Base-by-base conservation (phyloP, 2,113 vertebrate genomes). In the Paradisaea rubra region DNA sequence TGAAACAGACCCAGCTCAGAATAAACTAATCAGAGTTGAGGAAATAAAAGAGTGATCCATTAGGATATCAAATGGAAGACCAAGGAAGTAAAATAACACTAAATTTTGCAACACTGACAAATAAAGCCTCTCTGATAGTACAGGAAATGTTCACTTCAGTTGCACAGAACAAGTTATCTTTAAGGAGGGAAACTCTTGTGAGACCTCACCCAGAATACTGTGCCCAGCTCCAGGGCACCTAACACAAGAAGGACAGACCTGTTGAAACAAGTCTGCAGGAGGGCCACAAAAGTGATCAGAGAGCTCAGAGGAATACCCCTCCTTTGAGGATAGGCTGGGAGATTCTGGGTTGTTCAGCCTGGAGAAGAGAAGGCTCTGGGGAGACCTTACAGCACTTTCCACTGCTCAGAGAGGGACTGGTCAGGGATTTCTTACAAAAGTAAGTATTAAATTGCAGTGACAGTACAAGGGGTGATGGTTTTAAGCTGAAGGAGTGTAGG, bases 191-290 rank as follows among this genome's bases (percentile, higher is more conserved):
- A 39, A 6, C 3, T 63, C 41, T 56, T 49, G 16, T 49, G 31
- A 64, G 35, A 71, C 3, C 24, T 11, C 6, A 31, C 6, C 8
- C 35, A 30, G 28, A 63, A 20, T 18, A 17, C 4, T 5, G 0
- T 22, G 20, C 71, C 24, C 49, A 63, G 6, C 30, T 70, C 41
- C 0, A 0, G n/a, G 30, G 19, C 39, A 28, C 19, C 7, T 20
- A 54, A 20, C 24, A 39, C 50, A 63, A 53, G 39, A 45, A 33
- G 21, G 19, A 20, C 23, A 19, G 6, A 70, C 8, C 15, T 54
- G 10, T 21, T 28, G n/a, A n/a, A 61, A 30, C 4, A 39, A 54
- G 15, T 24, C 24, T 19, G 39, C 28, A 63, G 16, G 8, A 70
- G 11, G 2, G 39, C 16, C 30, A 21, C 10, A 79, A 47, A 47